Evolutionary conservation across 2,113 vertebrate genomes (phyloP).

Genomic region (Salvator merianae): DNA sequence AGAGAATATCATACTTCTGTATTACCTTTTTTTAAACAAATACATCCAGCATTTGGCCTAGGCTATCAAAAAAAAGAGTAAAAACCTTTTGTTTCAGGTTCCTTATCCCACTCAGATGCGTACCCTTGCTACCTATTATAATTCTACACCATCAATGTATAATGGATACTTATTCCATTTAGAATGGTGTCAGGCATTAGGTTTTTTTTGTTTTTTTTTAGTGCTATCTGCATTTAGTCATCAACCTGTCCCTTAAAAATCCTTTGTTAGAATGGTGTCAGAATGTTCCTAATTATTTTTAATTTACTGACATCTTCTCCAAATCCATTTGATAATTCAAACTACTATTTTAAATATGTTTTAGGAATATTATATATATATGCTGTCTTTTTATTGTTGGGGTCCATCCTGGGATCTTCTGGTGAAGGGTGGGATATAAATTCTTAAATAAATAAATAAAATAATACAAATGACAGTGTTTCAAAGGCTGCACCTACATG

Average conservation of each 20-base stretch:
- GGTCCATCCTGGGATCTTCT: too few species aligned
- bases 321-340: slow-evolving; percentile 60
- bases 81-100: slow-evolving; percentile 55
- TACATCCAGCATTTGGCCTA: slow-evolving; percentile 44
- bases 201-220: slow-evolving; percentile 1
- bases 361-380: too few species aligned
- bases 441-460: too few species aligned
- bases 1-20: slow-evolving; percentile 40
- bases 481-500: too few species aligned
- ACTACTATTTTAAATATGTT: slow-evolving; percentile 42
- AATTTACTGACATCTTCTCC: slow-evolving; percentile 58
- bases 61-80: slow-evolving; percentile 52
- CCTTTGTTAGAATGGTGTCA: slow-evolving; percentile 44
- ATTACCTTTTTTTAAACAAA: slow-evolving; percentile 39
- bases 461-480: too few species aligned
- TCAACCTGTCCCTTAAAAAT: slow-evolving; percentile 54
- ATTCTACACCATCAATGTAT: not conserved
- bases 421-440: too few species aligned
- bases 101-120: slow-evolving; percentile 36
- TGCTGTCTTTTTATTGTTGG: too few species aligned
- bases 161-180: slow-evolving; percentile 40
- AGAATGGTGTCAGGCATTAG: slow-evolving; percentile 38
- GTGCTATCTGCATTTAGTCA: slow-evolving; percentile 39
- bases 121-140: too few species aligned
- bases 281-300: slow-evolving; percentile 50